Base-by-base conservation (phyloP, 2,113 vertebrate species). In the Nibea albiflora region DNA sequence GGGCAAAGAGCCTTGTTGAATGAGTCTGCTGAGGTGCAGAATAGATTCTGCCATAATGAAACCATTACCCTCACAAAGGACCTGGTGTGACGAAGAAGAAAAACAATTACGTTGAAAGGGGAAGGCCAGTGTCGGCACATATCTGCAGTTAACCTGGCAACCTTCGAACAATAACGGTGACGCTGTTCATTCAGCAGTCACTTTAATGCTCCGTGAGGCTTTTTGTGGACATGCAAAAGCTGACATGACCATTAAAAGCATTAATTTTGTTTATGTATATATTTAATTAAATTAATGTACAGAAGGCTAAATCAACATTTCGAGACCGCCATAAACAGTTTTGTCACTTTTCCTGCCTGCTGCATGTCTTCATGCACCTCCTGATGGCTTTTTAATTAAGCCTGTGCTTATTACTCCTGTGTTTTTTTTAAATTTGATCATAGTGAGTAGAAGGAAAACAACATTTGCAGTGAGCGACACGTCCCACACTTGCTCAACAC, bases 1-100 rank as follows among this genome's bases (percentile, higher is more conserved):
- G 60, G 64, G 68, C 35, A 65, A 56, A 71, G 68, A 42, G 17
- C 50, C 77, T 46, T 20, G 68, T 62, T 71, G 80, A 54, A 81
- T n/a, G 35, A 54, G 71, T 49, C 79, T n/a, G 67, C 78, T 16
- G 76, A 78, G 71, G 79, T 66, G 67, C 77, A 53, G 77, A 89
- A 84, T 76, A 35, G 76, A 86, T 84, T 77, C 17, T 70, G 83
- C 70, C 73, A 73, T 89, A 88, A 79, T 82, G 77, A 85, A 90
- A 85, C 58, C 12, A 83, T 91, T 92, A 90, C 65, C 80, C 53
- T 73, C 79, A 68, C 64, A 80, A 78, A 90, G 78, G 74, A 77
- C 49, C 35, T 15, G 14, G 14, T 47, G 62, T 64, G 85, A 76
- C n/a, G n/a, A 72, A 63, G 73, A 73, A 58, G 47, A 54, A 31